Conservation (phyloP, 2,888 invertebrate species). For the Caenorhabditis angaria region DNA sequence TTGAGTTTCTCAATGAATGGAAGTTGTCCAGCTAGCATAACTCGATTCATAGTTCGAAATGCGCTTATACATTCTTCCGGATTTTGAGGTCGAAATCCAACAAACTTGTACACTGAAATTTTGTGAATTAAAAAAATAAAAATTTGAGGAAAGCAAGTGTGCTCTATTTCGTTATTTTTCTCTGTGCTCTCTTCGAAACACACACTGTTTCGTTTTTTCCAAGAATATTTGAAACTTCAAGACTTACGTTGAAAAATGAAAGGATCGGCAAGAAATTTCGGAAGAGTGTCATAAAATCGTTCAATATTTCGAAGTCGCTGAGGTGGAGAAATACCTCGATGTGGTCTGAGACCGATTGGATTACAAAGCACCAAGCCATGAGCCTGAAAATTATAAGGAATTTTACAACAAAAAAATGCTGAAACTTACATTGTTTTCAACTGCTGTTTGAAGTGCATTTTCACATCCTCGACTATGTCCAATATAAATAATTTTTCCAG, state of each 20-base stretch:
- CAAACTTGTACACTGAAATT: constrained; percentile 8
- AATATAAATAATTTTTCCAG: constrained; percentile 36
- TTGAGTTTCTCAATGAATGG: constrained; percentile 37
- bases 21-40: constrained; percentile 23
- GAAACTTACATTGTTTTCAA: constrained; percentile 12
- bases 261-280: not conserved
- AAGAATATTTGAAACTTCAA: too few species aligned
- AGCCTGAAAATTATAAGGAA: constrained; percentile 7
- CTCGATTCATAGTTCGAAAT: constrained; percentile 27
- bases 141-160: too few species aligned
- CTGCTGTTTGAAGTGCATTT: constrained; percentile 50
- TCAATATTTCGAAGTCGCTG: not conserved
- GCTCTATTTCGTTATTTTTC: too few species aligned
- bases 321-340: constrained; percentile 13
- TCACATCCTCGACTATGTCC: constrained; percentile 55
- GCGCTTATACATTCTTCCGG: constrained; percentile 40
- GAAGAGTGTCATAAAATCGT: not conserved
- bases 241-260: not conserved
- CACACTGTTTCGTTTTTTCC: too few species aligned
- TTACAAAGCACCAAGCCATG: constrained; percentile 50
- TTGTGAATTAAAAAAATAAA: too few species aligned
- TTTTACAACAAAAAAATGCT: not conserved
- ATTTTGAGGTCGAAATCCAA: constrained; percentile 31
- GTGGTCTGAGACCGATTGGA: constrained; percentile 49
- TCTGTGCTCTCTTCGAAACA: too few species aligned